These are phyloP conservation scores for Nesidiocoris tenuis DNA, from an alignment of 2,888 invertebrate genomes.

Conservation along the genomic window DNA sequence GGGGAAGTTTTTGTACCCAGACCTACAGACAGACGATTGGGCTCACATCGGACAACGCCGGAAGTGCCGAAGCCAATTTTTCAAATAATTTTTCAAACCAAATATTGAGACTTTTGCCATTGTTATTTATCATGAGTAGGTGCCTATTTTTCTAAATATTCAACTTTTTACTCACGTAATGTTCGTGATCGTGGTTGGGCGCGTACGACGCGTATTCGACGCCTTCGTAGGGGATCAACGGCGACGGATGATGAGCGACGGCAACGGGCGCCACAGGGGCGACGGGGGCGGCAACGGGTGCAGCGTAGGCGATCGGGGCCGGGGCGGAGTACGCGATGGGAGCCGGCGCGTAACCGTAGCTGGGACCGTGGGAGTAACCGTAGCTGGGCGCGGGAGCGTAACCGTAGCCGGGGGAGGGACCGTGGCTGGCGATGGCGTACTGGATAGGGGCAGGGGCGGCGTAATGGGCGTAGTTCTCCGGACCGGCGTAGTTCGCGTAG, in stretches of 20 bases:
- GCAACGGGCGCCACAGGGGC: conserved; percentile 45
- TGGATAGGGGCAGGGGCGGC: neutral
- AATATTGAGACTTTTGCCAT: too few relatives aligned
- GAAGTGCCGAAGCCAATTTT: too few relatives aligned
- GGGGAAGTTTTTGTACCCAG: too few relatives aligned
- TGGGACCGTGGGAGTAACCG: conserved; percentile 4
- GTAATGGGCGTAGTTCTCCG: neutral
- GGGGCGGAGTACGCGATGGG: conserved; percentile 29
- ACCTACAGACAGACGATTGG: too few relatives aligned
- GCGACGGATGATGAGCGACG: conserved; percentile 35
- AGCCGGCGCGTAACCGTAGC: conserved; percentile 23
- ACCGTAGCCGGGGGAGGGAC: neutral
- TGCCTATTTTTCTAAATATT: neutral
- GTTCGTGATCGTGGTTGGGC: conserved; percentile 52
- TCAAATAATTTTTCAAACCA: too few relatives aligned
- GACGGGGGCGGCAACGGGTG: conserved; percentile 41
- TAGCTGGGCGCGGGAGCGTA: neutral
- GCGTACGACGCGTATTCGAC: conserved; percentile 51
- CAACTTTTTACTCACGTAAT: conserved; percentile 51
- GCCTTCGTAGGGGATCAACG: conserved; percentile 46
- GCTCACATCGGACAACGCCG: too few relatives aligned
- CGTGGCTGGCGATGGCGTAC: conserved; percentile 5
- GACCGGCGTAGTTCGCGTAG: conserved; percentile 17
- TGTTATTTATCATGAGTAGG: too few relatives aligned
- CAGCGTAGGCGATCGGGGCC: conserved; percentile 37